These are phyloP conservation scores for Xenopus laevis DNA, from an alignment of 2,113 vertebrate species.

Conservation along the genomic window DNA sequence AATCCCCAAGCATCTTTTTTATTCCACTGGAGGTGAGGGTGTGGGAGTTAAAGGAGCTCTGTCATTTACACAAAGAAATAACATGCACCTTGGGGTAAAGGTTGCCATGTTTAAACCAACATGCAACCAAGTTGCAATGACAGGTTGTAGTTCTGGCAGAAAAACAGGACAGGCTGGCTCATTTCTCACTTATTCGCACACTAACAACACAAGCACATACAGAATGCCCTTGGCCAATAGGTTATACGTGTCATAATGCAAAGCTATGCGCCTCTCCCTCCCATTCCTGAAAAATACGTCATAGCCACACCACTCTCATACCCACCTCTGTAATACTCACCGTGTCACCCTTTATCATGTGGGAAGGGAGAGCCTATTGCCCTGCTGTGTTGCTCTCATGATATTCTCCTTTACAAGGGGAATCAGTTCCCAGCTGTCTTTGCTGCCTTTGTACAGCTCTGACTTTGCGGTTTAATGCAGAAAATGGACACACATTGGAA, in stretches of 20 bases:
- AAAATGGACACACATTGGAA: not conserved
- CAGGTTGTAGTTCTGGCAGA: too few species aligned
- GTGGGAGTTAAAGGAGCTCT: too few species aligned
- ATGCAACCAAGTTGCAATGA: not conserved
- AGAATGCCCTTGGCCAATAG: slow-evolving; percentile 2
- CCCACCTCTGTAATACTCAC: slow-evolving; percentile 17
- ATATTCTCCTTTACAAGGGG: slow-evolving; percentile 7
- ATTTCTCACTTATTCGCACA: not conserved
- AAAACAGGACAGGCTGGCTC: not conserved
- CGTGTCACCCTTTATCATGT: slow-evolving; percentile 36
- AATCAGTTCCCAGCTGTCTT: not conserved
- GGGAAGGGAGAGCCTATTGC: slow-evolving; percentile 26
- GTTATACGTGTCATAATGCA: slow-evolving; percentile 8
- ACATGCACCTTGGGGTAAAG: not conserved
- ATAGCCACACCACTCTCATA: slow-evolving; percentile 9
- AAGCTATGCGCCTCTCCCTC: slow-evolving; percentile 41
- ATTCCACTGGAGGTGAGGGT: too few species aligned
- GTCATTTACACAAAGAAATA: not conserved
- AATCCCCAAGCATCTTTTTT: too few species aligned
- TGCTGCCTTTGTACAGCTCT: not conserved
- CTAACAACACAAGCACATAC: not conserved
- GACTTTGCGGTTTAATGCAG: not conserved
- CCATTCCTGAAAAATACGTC: slow-evolving; percentile 27
- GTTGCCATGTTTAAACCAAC: not conserved
- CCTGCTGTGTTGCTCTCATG: slow-evolving; percentile 45